These are phyloP conservation scores for Myotis pilosus DNA, from an alignment of 2,797 vertebrate genomes.

Conservation along the genomic window DNA sequence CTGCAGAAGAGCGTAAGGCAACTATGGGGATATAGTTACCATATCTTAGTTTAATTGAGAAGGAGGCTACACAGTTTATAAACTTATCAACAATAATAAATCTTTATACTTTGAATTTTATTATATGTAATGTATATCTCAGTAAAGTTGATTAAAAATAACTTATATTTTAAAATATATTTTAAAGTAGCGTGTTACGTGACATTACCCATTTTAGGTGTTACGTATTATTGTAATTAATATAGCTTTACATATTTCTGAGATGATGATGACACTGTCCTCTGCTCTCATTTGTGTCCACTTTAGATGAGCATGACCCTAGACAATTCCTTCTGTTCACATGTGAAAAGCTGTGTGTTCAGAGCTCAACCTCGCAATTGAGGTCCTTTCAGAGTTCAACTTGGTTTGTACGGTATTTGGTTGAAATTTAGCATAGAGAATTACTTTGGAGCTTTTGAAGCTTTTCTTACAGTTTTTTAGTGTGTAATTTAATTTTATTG, in stretches of 20 bases:
- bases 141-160: constrained; percentile 24
- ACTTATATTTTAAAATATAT: neutral
- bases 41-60: neutral
- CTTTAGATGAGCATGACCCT: neutral
- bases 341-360: neutral
- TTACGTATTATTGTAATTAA: neutral
- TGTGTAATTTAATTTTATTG: constrained; percentile 39
- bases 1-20: neutral
- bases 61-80: neutral
- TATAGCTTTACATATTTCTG: neutral
- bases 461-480: constrained; percentile 17
- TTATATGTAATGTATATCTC: constrained; percentile 10
- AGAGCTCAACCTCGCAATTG: neutral
- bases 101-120: constrained; percentile 2
- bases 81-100: constrained; percentile 12
- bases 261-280: neutral
- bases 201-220: constrained; percentile 24
- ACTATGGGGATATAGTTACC: constrained; percentile 2
- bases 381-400: neutral
- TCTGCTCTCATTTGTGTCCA: neutral
- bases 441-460: constrained; percentile 11
- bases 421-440: constrained; percentile 31
- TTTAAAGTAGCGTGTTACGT: neutral
- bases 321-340: neutral
- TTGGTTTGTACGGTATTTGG: constrained; percentile 42